A percentile compares a stretch with the other conserved stretches of the same genome.
Conservation (phyloP, 2,113 vertebrate genomes). For the Rhombomys opimus region DNA sequence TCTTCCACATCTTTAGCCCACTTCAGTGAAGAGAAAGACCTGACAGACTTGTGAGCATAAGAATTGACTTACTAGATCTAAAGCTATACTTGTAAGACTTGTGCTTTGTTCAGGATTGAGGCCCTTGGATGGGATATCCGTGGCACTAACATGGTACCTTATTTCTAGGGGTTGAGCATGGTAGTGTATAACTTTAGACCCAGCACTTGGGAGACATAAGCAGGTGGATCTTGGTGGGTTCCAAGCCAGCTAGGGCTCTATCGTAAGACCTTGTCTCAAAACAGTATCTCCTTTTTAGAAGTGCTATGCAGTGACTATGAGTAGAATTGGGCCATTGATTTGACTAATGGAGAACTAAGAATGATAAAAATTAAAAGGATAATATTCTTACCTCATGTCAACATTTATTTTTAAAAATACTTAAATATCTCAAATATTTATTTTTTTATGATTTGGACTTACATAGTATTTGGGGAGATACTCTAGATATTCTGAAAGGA, state of each 20-base stretch:
- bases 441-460: not conserved
- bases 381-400: not conserved
- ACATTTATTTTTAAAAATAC: not conserved
- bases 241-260: not conserved
- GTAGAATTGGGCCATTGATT: not conserved
- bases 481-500: not conserved
- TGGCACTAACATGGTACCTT: not conserved
- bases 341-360: slow-evolving; percentile 9
- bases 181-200: not conserved
- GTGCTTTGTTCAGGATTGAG: not conserved
- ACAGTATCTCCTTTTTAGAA: not conserved
- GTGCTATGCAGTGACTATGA: not conserved
- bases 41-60: not conserved
- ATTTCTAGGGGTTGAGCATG: not conserved
- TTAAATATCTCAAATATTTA: not conserved
- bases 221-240: not conserved
- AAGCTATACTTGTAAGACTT: not conserved
- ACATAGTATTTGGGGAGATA: not conserved
- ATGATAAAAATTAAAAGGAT: not conserved
- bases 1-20: not conserved
- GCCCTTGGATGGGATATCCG: not conserved
- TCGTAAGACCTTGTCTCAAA: not conserved
- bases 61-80: not conserved
- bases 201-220: not conserved
- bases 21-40: not conserved